phyloP scores from a whole-genome alignment of 1,140 invertebrate genomes.

The Drosophila teissieri region DNA sequence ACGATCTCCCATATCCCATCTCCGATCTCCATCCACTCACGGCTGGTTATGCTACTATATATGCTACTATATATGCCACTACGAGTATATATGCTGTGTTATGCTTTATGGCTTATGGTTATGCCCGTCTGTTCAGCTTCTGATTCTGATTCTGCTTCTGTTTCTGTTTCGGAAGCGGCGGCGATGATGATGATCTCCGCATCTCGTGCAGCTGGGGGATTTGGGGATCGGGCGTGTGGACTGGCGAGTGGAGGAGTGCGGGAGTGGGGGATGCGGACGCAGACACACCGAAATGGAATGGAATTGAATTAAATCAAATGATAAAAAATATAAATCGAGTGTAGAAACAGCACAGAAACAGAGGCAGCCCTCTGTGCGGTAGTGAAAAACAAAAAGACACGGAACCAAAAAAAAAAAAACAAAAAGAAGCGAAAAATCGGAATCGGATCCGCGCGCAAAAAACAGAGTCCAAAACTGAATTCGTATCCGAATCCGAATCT shows the following conservation, averaged over 20 bases:
- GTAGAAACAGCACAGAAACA: conserved; percentile 79
- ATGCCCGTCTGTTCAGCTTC: conserved; percentile 33
- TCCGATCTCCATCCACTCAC: conserved; percentile 2
- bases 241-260: background rate
- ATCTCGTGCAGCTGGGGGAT: background rate
- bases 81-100: conserved; percentile 18
- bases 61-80: conserved; percentile 10
- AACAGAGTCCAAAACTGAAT: conserved; percentile 1
- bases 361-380: conserved; percentile 71
- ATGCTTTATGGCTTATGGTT: conserved; percentile 61
- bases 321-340: conserved; percentile 83
- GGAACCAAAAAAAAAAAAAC: background rate
- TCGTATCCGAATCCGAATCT: background rate
- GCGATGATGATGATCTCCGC: conserved; percentile 46
- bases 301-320: conserved; percentile 83
- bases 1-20: background rate
- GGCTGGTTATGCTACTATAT: conserved; percentile 10
- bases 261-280: conserved; percentile 23
- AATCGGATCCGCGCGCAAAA: conserved; percentile 13
- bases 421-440: conserved; percentile 36
- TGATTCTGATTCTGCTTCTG: background rate
- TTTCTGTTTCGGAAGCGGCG: conserved; percentile 68
- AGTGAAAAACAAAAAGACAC: conserved; percentile 38
- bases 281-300: conserved; percentile 72
- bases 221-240: background rate